Evolutionary conservation across 2,113 vertebrate species (phyloP).

Genomic region (Mystacornis crossleyi): DNA sequence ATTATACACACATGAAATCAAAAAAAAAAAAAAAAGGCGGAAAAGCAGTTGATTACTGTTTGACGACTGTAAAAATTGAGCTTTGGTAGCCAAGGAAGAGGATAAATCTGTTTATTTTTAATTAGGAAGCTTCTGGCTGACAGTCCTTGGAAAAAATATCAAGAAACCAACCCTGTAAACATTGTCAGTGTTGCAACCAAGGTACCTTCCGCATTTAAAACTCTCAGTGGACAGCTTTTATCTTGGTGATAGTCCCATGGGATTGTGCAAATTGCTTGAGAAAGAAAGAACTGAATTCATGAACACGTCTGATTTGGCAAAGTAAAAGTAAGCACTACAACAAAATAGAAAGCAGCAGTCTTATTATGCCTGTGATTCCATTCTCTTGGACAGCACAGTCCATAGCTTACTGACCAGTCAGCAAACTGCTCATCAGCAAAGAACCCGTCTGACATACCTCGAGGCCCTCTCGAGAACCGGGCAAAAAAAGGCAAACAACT

Average conservation of each 20-base stretch:
- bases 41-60: not conserved
- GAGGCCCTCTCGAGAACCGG: not conserved
- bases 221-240: not conserved
- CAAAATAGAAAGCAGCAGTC: not conserved
- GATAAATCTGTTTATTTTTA: constrained; percentile 68
- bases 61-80: not conserved
- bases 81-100: not conserved
- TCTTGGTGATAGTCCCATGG: not conserved
- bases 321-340: not conserved
- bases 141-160: not conserved
- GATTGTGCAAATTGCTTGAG: not conserved
- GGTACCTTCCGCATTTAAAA: constrained; percentile 49
- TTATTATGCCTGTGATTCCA: not conserved
- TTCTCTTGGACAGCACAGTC: not conserved
- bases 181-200: not conserved
- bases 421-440: not conserved
- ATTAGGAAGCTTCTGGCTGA: constrained; percentile 65
- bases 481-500: not conserved
- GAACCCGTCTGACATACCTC: not conserved
- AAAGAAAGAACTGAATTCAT: not conserved
- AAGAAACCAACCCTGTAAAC: constrained; percentile 27
- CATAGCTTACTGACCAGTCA: not conserved
- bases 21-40: not conserved
- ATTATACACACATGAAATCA: not conserved
- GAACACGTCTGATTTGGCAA: not conserved